phyloP scores from a whole-genome alignment of 2,113 vertebrate genomes.

The Gila orcuttii region DNA sequence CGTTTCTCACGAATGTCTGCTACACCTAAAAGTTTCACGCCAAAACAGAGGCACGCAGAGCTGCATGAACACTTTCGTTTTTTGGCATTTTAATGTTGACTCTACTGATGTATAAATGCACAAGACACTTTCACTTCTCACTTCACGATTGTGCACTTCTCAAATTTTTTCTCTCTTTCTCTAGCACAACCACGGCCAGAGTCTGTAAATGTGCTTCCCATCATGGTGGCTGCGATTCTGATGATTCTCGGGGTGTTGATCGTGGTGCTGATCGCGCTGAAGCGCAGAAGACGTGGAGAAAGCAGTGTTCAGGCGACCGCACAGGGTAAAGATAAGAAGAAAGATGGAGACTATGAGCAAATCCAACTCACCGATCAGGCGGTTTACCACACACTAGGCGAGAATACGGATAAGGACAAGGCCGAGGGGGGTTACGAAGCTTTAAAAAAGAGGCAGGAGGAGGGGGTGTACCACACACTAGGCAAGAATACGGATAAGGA shows the following conservation, averaged over 20 bases:
- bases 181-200: accelerated
- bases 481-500: background rate
- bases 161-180: background rate
- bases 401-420: slow-evolving; percentile 3
- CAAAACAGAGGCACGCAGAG: background rate
- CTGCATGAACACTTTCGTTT: background rate
- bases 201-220: background rate
- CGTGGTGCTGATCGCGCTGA: background rate
- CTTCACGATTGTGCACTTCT: background rate
- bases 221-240: background rate
- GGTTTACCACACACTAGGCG: slow-evolving; percentile 12
- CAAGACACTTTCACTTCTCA: background rate
- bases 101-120: background rate
- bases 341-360: slow-evolving; percentile 47
- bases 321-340: background rate
- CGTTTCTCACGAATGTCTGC: background rate
- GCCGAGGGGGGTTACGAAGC: slow-evolving; percentile 4
- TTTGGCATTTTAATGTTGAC: background rate
- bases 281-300: background rate
- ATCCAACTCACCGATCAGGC: background rate
- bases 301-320: background rate
- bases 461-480: slow-evolving; percentile 28
- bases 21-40: background rate
- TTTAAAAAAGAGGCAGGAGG: slow-evolving; percentile 40
- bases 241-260: background rate